Evolutionary conservation across 2,113 vertebrate species (phyloP), one percentile per base, ranked within the genome.

Genomic region (Astur gentilis): DNA sequence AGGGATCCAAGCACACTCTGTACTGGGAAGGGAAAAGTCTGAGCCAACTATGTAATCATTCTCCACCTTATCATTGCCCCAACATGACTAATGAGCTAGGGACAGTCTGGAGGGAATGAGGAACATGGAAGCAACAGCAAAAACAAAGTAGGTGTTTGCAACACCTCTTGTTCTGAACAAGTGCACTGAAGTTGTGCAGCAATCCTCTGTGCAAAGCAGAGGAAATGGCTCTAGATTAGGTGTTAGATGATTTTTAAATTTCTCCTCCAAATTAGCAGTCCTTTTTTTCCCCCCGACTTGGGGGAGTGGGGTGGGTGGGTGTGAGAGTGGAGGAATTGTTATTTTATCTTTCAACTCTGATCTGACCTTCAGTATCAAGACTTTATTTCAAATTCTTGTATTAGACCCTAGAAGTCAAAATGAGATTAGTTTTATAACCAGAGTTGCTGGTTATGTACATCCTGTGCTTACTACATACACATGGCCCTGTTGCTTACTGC

Each of bases 1-100:
- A 96, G 93, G 77, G 96, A 95, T 94, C 8, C 26, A 95, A 79
- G 90, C 82, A 89, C 96, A 79, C 34, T 65, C 83, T 96, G 75
- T 84, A 85, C 96, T 73, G 95, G 94, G 92, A 96, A 96, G 92
- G 88, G 87, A 93, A 96, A 97, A 94, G 87, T 60, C 96, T 97
- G 96, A 97, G 96, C 85, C 96, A 97, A 95, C 96, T 97, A 90
- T 92, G 92, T 94, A 97, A 96, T 96, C 95, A 82, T 97, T 98
- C 94, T 91, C 96, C 96, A 96, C 93, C 96, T 97, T 91, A 91
- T 89, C 86, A 89, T 94, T 90, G 96, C 92, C 94, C 97, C 92
- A 85, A 95, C 97, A 97, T 88, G 93, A 96, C 93, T 96, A 78
- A 91, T 17, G 85, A 95, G 93, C 91, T 64, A 83, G 94, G 87